phyloP scores from a whole-genome alignment of 2,888 invertebrate species.

The Aplocera efformata region DNA sequence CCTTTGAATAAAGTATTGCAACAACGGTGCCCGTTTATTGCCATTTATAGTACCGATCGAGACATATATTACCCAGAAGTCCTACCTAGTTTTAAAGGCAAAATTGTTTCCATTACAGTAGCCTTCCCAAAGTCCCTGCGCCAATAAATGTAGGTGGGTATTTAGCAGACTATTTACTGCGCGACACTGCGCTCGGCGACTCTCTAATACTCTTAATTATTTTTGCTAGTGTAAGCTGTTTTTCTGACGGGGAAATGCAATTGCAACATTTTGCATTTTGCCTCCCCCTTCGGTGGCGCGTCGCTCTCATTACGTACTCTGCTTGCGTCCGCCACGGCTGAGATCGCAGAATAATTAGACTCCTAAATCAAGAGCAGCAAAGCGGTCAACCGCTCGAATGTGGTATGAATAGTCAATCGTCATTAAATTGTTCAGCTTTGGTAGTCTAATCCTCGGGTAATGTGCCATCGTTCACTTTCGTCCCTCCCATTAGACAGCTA shows the following conservation, averaged over 20 bases:
- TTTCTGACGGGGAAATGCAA: constrained; percentile 75
- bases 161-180: constrained; percentile 76
- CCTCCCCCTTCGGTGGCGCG: constrained; percentile 40
- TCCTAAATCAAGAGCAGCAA: constrained; percentile 76
- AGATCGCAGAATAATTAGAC: constrained; percentile 77
- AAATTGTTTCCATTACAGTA: constrained; percentile 71
- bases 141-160: constrained; percentile 78
- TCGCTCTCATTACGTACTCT: constrained; percentile 70
- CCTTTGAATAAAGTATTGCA: constrained; percentile 11
- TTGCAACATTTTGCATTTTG: constrained; percentile 75
- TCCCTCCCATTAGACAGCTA: constrained; percentile 21
- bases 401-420: constrained; percentile 79
- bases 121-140: constrained; percentile 58
- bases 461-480: constrained; percentile 33
- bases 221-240: constrained; percentile 78
- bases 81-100: constrained; percentile 62
- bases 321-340: constrained; percentile 65
- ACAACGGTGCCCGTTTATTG: constrained; percentile 9
- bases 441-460: constrained; percentile 66
- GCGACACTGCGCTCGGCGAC: constrained; percentile 69
- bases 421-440: constrained; percentile 79
- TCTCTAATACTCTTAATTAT: constrained; percentile 79
- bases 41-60: constrained; percentile 28
- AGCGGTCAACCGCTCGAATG: constrained; percentile 75
- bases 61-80: constrained; percentile 47